phyloP scores from a whole-genome alignment of 2,797 vertebrate species.

The Melopsittacus undulatus region DNA sequence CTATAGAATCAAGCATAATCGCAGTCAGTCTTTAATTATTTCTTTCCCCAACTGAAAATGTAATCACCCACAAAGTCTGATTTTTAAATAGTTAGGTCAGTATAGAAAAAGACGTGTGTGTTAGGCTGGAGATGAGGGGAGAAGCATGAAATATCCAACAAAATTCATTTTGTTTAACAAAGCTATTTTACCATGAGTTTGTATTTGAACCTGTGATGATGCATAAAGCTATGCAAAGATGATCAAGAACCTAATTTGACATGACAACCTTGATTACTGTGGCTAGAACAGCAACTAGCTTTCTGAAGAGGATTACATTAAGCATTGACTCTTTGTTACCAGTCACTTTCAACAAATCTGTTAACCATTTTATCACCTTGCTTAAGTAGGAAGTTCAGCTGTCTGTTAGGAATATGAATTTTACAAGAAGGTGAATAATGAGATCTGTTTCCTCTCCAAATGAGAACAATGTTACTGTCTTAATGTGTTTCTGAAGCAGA shows the following conservation, averaged over 20 bases:
- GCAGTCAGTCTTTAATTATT: neutral
- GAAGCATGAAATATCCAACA: neutral
- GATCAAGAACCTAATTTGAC: conserved; percentile 67
- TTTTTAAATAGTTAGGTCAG: conserved; percentile 48
- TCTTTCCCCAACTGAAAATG: neutral
- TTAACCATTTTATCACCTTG: conserved; percentile 37
- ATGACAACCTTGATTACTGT: conserved; percentile 53
- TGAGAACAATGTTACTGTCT: neutral
- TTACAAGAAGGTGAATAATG: neutral
- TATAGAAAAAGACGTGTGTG: conserved; percentile 8
- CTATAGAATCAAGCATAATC: neutral
- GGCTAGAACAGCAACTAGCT: conserved; percentile 30
- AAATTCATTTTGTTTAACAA: conserved; percentile 51
- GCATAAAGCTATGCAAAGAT: conserved; percentile 52
- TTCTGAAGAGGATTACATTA: conserved; percentile 64
- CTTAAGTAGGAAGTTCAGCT: conserved; percentile 39
- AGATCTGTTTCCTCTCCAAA: neutral
- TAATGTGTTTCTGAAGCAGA: conserved; percentile 10
- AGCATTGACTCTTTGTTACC: conserved; percentile 60
- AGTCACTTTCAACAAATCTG: conserved; percentile 34
- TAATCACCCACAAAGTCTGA: neutral
- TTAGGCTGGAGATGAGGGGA: neutral
- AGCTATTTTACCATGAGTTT: conserved; percentile 68
- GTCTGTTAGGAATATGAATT: neutral
- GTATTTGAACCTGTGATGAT: conserved; percentile 61